These are phyloP conservation scores for Albula glossodonta DNA, from an alignment of 2,113 vertebrate species.

Conservation along the genomic window DNA sequence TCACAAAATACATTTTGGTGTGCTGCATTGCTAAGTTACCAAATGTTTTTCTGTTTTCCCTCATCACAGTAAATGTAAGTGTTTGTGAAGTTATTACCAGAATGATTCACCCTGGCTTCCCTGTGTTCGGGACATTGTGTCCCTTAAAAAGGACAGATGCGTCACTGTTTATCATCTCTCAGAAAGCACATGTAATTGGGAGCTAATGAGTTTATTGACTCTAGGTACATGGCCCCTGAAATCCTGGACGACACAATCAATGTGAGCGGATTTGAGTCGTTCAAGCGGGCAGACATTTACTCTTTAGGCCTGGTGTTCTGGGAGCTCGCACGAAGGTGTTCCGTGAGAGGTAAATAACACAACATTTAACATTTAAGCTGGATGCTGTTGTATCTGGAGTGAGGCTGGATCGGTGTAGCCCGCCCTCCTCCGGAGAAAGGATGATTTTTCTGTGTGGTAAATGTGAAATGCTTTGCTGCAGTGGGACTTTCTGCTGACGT, in stretches of 20 bases:
- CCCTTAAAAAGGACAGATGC: slow-evolving; percentile 13
- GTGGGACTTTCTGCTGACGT: too few relatives aligned
- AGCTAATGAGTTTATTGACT: slow-evolving; percentile 56
- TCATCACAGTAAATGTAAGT: not conserved
- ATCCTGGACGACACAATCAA: slow-evolving; percentile 93
- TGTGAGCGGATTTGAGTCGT: slow-evolving; percentile 87
- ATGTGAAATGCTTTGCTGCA: not conserved
- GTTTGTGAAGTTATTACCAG: not conserved
- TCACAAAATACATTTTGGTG: too few relatives aligned
- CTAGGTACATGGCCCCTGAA: slow-evolving; percentile 98
- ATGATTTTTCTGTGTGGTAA: not conserved
- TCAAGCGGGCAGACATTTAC: slow-evolving; percentile 94
- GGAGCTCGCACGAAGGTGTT: slow-evolving; percentile 91
- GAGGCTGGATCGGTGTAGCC: not conserved
- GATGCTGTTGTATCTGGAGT: not conserved
- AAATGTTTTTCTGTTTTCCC: not conserved
- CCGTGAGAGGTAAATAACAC: slow-evolving; percentile 69
- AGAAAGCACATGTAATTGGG: slow-evolving; percentile 38
- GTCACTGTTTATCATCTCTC: slow-evolving; percentile 23
- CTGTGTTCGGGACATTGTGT: slow-evolving; percentile 23
- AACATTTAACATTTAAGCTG: not conserved
- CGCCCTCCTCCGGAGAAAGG: not conserved
- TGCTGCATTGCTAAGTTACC: not conserved
- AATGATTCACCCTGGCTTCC: not conserved
- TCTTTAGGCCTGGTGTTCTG: slow-evolving; percentile 92